Conservation (phyloP, 2,113 vertebrate species). For the Micronycteris hirsuta region DNA sequence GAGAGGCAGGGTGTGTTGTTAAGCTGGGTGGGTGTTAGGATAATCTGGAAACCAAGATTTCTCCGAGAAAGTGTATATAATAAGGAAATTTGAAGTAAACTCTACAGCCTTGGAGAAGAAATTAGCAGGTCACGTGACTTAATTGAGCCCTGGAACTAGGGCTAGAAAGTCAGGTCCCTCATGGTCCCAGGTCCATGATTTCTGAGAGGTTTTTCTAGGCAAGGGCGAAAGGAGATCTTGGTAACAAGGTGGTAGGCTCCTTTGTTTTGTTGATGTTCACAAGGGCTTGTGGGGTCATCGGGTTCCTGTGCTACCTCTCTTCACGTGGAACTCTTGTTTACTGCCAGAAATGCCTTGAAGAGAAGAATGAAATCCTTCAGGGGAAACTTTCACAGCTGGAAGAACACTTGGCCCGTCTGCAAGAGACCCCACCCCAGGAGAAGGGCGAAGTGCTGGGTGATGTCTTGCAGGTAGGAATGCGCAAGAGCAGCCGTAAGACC, state of each 20-base stretch:
- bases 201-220: neutral
- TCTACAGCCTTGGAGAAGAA: neutral
- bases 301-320: rapidly evolving
- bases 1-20: neutral
- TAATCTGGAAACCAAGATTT: neutral
- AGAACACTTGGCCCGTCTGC: constrained; percentile 83
- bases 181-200: neutral
- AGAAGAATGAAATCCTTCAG: constrained; percentile 91
- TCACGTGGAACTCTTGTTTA: neutral
- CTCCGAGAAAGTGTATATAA: neutral
- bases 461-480: constrained; percentile 85
- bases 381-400: constrained; percentile 92
- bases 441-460: constrained; percentile 93
- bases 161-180: neutral
- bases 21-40: neutral
- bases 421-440: constrained; percentile 73
- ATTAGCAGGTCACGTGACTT: neutral
- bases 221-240: neutral
- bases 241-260: neutral
- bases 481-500: neutral
- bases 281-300: neutral
- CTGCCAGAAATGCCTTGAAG: constrained; percentile 86
- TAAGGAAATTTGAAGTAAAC: neutral
- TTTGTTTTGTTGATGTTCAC: neutral
- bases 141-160: neutral